Evolutionary conservation across 2,113 vertebrate species (phyloP).

Genomic region (Aptenodytes forsteri): DNA sequence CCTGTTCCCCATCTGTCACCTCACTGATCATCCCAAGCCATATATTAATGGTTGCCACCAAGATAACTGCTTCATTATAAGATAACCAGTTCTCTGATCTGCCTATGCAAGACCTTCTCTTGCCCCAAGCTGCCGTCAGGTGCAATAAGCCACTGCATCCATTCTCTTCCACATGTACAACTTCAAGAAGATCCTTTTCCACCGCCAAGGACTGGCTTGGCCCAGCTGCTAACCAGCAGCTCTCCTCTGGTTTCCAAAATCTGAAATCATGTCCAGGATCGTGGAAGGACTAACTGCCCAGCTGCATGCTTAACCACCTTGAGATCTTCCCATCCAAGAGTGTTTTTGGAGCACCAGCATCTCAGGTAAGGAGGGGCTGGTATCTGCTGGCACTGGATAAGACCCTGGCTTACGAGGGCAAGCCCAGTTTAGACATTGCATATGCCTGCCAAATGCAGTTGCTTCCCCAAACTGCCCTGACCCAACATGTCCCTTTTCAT

Average conservation of each 20-base stretch:
- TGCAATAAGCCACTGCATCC: background rate
- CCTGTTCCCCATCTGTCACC: background rate
- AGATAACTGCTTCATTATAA: background rate
- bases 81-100: background rate
- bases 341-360: background rate
- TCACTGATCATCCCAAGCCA: background rate
- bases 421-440: background rate
- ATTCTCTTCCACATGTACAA: background rate
- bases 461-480: background rate
- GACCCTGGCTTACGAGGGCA: background rate
- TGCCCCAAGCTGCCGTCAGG: background rate
- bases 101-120: background rate
- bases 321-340: background rate
- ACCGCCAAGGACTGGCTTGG: background rate
- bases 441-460: background rate
- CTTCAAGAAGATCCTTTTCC: background rate
- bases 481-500: background rate
- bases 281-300: background rate
- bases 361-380: background rate
- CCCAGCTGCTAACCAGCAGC: background rate
- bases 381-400: no score
- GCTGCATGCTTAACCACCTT: background rate
- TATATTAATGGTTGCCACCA: background rate
- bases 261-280: background rate
- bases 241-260: background rate